Evolutionary conservation across 2,113 vertebrate genomes (phyloP).

Genomic region (Lagopus muta): DNA sequence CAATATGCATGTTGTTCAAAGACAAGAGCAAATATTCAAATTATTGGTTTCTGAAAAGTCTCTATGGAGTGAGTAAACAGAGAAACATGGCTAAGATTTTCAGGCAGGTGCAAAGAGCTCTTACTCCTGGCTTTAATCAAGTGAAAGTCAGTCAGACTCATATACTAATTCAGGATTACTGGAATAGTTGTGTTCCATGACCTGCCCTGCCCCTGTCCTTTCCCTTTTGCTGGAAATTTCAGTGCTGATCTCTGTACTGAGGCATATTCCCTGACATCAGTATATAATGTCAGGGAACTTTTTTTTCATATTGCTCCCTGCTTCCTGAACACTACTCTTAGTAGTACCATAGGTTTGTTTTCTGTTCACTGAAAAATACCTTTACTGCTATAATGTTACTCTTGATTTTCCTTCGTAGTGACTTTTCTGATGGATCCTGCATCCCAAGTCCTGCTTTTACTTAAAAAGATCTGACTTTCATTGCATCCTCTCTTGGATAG

Average conservation of each 20-base stretch:
- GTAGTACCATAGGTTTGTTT: neutral
- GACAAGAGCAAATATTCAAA: neutral
- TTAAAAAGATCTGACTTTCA: neutral
- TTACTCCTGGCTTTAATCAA: neutral
- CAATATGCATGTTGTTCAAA: neutral
- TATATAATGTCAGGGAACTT: neutral
- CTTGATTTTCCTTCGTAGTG: neutral
- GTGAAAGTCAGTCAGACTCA: neutral
- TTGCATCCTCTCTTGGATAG: fast-evolving
- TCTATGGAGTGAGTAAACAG: neutral
- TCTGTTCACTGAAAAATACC: fast-evolving
- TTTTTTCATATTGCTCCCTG: neutral
- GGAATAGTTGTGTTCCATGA: neutral
- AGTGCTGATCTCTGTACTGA: neutral
- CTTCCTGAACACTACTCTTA: neutral
- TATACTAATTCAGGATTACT: neutral
- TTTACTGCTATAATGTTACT: neutral
- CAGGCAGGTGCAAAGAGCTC: neutral
- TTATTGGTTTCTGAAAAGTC: neutral
- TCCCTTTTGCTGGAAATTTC: neutral
- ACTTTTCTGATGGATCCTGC: neutral
- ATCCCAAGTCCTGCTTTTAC: neutral
- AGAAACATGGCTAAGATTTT: fast-evolving
- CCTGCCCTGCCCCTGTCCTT: neutral
- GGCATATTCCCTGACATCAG: fast-evolving